phyloP scores from a whole-genome alignment of 2,113 vertebrate genomes.

The Pipra filicauda region DNA sequence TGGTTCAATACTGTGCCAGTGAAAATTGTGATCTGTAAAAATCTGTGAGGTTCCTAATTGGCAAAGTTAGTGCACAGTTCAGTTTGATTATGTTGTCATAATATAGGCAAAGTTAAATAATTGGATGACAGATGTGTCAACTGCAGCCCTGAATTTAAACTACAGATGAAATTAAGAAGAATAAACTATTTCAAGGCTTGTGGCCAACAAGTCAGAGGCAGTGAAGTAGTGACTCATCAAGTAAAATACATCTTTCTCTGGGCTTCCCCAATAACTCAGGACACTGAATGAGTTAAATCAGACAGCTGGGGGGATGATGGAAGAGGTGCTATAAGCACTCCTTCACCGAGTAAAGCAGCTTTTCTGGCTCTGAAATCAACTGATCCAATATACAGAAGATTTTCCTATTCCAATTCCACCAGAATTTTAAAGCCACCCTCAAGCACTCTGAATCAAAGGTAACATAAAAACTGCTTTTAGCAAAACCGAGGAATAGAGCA shows the following conservation, averaged over 20 bases:
- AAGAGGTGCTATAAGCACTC: not conserved
- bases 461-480: constrained; percentile 31
- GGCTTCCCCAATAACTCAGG: not conserved
- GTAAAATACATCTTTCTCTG: not conserved
- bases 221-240: not conserved
- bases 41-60: not conserved
- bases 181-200: not conserved
- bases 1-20: not conserved
- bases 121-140: not conserved
- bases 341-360: not conserved
- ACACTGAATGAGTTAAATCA: not conserved
- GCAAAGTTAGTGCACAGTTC: not conserved
- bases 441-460: constrained; percentile 21
- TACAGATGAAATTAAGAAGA: not conserved
- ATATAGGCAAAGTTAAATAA: not conserved
- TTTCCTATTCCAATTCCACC: not conserved
- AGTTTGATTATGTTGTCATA: not conserved
- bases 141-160: not conserved
- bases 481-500: not conserved
- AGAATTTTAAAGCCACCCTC: constrained; percentile 43
- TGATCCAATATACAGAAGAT: constrained; percentile 22
- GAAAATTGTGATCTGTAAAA: not conserved
- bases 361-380: constrained; percentile 19
- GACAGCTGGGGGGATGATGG: not conserved
- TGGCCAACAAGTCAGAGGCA: not conserved